Conservation (phyloP, 1,140 invertebrate species). For the Galendromus occidentalis region DNA sequence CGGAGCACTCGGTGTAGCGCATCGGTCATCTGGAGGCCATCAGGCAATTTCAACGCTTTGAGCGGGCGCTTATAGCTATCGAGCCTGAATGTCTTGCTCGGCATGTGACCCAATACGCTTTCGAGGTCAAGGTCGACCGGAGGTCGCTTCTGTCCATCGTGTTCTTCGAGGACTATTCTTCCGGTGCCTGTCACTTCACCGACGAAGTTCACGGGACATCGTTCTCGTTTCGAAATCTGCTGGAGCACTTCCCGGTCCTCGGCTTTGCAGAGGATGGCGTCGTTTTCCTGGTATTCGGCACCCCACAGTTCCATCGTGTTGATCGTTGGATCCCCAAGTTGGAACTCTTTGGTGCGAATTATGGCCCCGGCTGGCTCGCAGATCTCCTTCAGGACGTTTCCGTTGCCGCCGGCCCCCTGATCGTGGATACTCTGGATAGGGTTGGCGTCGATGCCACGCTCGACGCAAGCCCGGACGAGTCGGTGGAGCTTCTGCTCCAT, state of each 20-base stretch:
- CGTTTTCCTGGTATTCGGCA: conserved; percentile 92
- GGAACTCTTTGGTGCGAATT: conserved; percentile 66
- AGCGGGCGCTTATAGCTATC: conserved; percentile 12
- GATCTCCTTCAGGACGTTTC: conserved; percentile 90
- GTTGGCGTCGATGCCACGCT: conserved; percentile 49
- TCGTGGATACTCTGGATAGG: conserved; percentile 85
- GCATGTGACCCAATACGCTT: conserved; percentile 69
- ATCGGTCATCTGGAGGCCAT: conserved; percentile 35
- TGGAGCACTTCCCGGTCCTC: conserved; percentile 42
- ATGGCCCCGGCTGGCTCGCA: conserved; percentile 80
- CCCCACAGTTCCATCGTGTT: conserved; percentile 86
- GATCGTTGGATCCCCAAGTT: conserved; percentile 81
- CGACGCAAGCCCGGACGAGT: conserved; percentile 72
- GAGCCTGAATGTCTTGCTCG: conserved; percentile 39
- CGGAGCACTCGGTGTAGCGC: conserved; percentile 60
- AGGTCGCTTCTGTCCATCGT: conserved; percentile 26
- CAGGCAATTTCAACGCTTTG: conserved; percentile 29
- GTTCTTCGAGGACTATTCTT: conserved; percentile 34
- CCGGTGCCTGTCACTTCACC: conserved; percentile 73
- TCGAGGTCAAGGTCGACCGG: conserved; percentile 72
- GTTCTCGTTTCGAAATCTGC: conserved; percentile 58
- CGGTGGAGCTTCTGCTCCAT: conserved; percentile 96
- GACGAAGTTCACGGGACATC: conserved; percentile 78
- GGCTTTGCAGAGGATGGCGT: conserved; percentile 57
- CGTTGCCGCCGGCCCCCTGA: conserved; percentile 93